phyloP scores from a whole-genome alignment of 2,113 vertebrate species.

The Prolemur simus region DNA sequence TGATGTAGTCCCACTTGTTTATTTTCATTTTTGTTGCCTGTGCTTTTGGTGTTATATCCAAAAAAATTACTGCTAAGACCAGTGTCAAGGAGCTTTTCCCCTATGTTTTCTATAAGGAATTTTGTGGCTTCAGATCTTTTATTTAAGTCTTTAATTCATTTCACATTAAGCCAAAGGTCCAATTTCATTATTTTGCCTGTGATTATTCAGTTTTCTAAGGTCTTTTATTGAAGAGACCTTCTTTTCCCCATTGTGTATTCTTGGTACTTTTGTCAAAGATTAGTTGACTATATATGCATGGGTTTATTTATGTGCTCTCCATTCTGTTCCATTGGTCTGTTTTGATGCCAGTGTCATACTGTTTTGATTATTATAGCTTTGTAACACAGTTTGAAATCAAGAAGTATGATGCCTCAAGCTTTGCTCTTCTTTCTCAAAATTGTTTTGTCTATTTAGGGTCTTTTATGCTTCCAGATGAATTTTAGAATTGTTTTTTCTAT shows the following conservation, averaged over 20 bases:
- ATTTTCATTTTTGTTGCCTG: neutral
- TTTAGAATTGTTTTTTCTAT: neutral
- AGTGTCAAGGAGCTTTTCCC: neutral
- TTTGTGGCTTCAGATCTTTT: neutral
- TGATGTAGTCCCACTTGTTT: neutral
- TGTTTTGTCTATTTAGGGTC: neutral
- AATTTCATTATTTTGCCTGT: neutral
- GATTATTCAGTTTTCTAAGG: neutral
- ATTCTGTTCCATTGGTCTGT: neutral
- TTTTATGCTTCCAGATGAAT: neutral
- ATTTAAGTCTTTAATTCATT: neutral
- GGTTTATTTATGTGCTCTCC: neutral
- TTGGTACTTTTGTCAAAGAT: neutral
- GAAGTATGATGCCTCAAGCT: neutral
- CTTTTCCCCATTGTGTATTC: neutral
- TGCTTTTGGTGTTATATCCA: neutral
- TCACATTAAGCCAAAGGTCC: neutral
- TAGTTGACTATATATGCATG: neutral
- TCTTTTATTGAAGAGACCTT: neutral
- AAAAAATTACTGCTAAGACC: neutral
- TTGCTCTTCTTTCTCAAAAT: neutral
- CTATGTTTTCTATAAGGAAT: neutral
- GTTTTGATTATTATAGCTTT: neutral
- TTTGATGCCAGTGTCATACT: neutral
- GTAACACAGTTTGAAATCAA: neutral